A percentile compares a stretch with the other conserved stretches of the same genome.
Conservation (phyloP, 1,140 invertebrate species). For the Tenebrio molitor region DNA sequence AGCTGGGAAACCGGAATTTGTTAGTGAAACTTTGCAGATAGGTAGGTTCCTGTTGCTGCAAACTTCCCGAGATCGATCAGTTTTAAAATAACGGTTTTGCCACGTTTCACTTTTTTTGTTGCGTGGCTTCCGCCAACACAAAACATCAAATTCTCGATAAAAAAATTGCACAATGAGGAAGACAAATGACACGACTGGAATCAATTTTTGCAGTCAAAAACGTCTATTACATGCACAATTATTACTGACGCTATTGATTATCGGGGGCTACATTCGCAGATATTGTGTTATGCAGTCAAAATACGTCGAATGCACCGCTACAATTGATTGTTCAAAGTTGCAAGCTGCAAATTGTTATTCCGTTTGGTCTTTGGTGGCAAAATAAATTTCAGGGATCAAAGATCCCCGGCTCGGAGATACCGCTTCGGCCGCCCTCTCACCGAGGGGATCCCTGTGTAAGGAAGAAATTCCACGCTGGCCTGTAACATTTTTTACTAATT, state of each 20-base stretch:
- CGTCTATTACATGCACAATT: constrained; percentile 5
- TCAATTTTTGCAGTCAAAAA: no score
- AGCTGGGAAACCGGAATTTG: constrained; percentile 25
- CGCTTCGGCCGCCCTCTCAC: no score
- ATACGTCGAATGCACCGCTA: constrained; percentile 1
- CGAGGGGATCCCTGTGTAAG: neutral
- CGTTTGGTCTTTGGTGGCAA: neutral
- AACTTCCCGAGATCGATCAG: constrained; percentile 3
- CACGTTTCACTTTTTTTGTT: neutral
- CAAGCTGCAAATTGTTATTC: neutral
- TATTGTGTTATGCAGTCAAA: neutral
- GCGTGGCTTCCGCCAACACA: no score
- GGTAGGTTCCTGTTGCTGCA: neutral
- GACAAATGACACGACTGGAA: no score
- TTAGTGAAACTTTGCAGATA: constrained; percentile 14
- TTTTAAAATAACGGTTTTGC: neutral
- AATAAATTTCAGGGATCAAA: constrained; percentile 5
- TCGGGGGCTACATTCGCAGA: neutral
- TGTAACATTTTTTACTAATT: constrained; percentile 36
- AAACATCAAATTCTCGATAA: no score
- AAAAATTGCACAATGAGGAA: no score
- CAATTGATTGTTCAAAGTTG: constrained; percentile 3
- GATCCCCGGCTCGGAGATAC: neutral
- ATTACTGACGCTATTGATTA: neutral
- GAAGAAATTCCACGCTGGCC: constrained; percentile 9